Conservation (phyloP, 1,140 invertebrate genomes). For the Panulirus ornatus region DNA sequence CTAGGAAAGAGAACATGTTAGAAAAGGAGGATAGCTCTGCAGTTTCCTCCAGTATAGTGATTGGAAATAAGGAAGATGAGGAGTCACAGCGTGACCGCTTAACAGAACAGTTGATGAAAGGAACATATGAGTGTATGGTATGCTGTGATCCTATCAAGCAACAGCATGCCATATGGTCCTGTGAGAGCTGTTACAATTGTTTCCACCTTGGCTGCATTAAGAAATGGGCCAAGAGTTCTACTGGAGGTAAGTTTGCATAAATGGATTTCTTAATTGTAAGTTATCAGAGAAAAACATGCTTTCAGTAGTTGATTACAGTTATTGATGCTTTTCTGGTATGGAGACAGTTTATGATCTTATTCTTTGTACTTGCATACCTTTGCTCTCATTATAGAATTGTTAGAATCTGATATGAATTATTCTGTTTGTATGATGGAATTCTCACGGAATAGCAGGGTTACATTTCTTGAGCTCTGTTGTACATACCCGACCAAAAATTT, state of each 20-base stretch:
- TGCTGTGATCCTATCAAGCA: conserved; percentile 92
- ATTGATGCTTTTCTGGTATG: too few relatives aligned
- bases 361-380: too few relatives aligned
- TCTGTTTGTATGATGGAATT: too few relatives aligned
- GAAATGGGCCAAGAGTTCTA: conserved; percentile 92
- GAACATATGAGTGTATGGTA: conserved; percentile 92
- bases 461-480: too few relatives aligned
- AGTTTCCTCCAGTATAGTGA: neutral
- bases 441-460: too few relatives aligned
- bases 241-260: conserved; percentile 82
- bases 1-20: neutral
- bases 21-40: conserved; percentile 19
- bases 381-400: too few relatives aligned
- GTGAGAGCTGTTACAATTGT: conserved; percentile 93
- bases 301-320: too few relatives aligned
- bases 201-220: conserved; percentile 93
- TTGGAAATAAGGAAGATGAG: conserved; percentile 76
- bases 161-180: conserved; percentile 91
- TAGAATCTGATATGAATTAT: too few relatives aligned
- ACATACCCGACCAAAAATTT: too few relatives aligned
- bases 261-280: too few relatives aligned
- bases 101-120: conserved; percentile 87
- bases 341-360: too few relatives aligned
- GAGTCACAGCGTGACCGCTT: conserved; percentile 88
- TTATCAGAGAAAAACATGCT: too few relatives aligned